Evolutionary conservation across 2,113 vertebrate genomes (phyloP).

Genomic region (Myrmophylax atrothorax): DNA sequence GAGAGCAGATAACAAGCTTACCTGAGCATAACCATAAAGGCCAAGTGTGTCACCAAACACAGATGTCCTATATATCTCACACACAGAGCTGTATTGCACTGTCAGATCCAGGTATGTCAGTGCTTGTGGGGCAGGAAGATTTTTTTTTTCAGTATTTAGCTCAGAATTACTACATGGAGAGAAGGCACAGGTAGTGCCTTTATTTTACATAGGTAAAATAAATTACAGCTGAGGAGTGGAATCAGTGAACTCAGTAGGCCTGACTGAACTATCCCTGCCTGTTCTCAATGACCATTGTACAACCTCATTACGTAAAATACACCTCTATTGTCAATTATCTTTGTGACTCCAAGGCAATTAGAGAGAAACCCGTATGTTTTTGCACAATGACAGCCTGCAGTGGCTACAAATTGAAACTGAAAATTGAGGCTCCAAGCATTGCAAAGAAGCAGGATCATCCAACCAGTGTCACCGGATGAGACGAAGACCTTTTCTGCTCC

Average conservation of each 20-base stretch:
- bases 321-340: background rate
- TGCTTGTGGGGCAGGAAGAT: background rate
- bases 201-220: background rate
- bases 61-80: background rate
- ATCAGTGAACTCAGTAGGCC: background rate
- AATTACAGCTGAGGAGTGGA: background rate
- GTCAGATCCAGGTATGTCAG: background rate
- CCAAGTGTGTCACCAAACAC: background rate
- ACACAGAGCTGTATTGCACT: background rate
- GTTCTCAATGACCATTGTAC: background rate
- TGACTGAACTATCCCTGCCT: background rate
- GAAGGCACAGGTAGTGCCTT: background rate
- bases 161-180: background rate
- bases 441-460: background rate
- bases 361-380: background rate
- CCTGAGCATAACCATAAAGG: background rate
- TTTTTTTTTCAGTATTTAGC: background rate
- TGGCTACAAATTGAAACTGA: background rate
- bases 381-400: background rate
- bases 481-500: background rate
- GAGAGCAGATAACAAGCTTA: background rate
- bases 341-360: background rate
- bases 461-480: fast-evolving
- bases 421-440: background rate
- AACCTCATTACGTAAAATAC: background rate